Evolutionary conservation across 2,113 vertebrate genomes (phyloP).

Genomic region (Eulemur macaco): DNA sequence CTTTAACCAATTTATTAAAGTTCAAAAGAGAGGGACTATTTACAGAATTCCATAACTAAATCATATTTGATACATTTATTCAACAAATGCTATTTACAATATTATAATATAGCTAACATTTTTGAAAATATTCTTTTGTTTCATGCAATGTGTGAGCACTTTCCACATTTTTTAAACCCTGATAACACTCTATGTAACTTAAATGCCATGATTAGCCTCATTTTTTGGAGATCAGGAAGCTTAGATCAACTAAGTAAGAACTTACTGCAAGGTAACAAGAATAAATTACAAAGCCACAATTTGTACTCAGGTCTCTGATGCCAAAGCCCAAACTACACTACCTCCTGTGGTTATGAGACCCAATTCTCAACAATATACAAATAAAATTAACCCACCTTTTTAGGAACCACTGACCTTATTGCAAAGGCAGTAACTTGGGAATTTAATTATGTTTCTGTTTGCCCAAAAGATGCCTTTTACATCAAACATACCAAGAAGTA

Average conservation of each 20-base stretch:
- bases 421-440: background rate
- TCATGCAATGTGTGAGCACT: background rate
- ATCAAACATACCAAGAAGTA: background rate
- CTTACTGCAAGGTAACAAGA: background rate
- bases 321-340: background rate
- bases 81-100: background rate
- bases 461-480: background rate
- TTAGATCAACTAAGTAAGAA: background rate
- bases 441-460: background rate
- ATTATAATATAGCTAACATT: background rate
- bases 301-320: background rate
- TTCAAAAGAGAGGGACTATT: background rate
- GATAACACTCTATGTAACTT: background rate
- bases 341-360: background rate
- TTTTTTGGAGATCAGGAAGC: background rate
- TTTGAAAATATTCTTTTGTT: background rate
- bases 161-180: background rate
- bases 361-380: background rate
- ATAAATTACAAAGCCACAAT: background rate
- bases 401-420: background rate
- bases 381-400: background rate
- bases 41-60: slow-evolving; percentile 10
- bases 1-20: background rate
- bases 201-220: background rate
- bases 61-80: background rate